Base-by-base conservation (phyloP, 2,888 invertebrate species). In the Oscheius sp. region DNA sequence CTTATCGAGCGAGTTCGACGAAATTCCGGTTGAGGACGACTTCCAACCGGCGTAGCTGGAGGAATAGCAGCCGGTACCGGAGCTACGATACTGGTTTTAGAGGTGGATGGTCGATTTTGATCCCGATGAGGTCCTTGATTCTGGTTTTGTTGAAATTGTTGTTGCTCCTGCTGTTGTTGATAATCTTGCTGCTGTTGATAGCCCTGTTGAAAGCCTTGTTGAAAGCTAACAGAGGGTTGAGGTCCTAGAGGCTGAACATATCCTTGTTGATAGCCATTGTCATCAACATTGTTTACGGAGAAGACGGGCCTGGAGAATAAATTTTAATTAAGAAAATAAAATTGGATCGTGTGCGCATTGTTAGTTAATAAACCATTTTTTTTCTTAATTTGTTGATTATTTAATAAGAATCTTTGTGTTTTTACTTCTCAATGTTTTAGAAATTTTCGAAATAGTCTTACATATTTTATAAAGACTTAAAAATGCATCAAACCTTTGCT, bases 1-100 rank as follows among this genome's bases (percentile, higher is more conserved):
- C 70, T 62, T 17, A 72, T 72, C 9, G 72, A 72, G 17, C 70
- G 72, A 4, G 72, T 70, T 14, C 72, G 69, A 17, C 72, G 67
- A 24, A 72, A 72, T 45, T 72, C 72, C 20, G 72, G 67, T 49
- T 66, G 24, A 65, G 6, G 20, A n/a, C 36, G 17, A 30, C 30
- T 30, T 17, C 33, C 62, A 2, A 47, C 44, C 3, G 59, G 59
- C 14, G 59, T 59, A 28, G 24, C 44, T 9, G 59, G 59, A 44
- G 44, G 44, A 28, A 44, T 44, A 5, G 59, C 59, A 2, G 59
- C 59, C 17, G 59, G 59, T 3, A 59, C 44, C 1, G 44, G 44
- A 12, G 44, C 41, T 6, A 41, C 41, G n/a, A n/a, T n/a, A n/a
- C n/a, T n/a, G 2, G 41, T 20, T 12, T 41, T 47, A 20, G 47